These are phyloP conservation scores for Limnephilus rhombicus DNA, from an alignment of 2,888 invertebrate species.

Conservation along the genomic window DNA sequence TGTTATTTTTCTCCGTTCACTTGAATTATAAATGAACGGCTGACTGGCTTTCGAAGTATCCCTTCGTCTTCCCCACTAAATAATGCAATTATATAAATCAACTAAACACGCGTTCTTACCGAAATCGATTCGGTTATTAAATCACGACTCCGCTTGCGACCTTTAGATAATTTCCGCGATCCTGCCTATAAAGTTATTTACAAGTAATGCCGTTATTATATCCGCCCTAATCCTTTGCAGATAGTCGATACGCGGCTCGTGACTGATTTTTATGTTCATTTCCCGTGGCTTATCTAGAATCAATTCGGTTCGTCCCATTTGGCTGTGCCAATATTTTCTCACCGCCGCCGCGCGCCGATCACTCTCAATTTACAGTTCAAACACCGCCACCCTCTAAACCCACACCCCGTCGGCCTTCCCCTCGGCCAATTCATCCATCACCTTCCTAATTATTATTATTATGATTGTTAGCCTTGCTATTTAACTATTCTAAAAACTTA, in stretches of 20 bases:
- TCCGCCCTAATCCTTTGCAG: neutral
- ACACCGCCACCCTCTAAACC: slow-evolving; percentile 45
- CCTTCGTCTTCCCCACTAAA: neutral
- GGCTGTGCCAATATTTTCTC: slow-evolving; percentile 64
- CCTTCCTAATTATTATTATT: neutral
- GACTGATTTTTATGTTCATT: slow-evolving; percentile 62
- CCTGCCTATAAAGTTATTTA: slow-evolving; percentile 1
- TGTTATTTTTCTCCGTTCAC: neutral
- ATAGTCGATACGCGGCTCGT: slow-evolving; percentile 22
- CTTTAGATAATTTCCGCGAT: neutral
- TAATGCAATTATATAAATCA: neutral
- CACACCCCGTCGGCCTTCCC: slow-evolving; percentile 19
- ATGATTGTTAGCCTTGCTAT: neutral
- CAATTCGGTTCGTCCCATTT: slow-evolving; percentile 62
- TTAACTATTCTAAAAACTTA: neutral
- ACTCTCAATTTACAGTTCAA: slow-evolving; percentile 65
- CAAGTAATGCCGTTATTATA: neutral
- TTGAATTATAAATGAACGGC: neutral
- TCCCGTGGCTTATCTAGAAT: slow-evolving; percentile 64
- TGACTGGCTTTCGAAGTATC: neutral
- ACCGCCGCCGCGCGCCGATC: slow-evolving; percentile 50
- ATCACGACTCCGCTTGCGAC: neutral
- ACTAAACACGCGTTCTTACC: too few species aligned
- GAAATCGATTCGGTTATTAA: too few species aligned
- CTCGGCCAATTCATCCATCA: neutral